Evolutionary conservation across 64 coral and sea anemone genomes (phyloP), one percentile per base, ranked within the genome.

Genomic region (Stichodactyla mertensii): DNA sequence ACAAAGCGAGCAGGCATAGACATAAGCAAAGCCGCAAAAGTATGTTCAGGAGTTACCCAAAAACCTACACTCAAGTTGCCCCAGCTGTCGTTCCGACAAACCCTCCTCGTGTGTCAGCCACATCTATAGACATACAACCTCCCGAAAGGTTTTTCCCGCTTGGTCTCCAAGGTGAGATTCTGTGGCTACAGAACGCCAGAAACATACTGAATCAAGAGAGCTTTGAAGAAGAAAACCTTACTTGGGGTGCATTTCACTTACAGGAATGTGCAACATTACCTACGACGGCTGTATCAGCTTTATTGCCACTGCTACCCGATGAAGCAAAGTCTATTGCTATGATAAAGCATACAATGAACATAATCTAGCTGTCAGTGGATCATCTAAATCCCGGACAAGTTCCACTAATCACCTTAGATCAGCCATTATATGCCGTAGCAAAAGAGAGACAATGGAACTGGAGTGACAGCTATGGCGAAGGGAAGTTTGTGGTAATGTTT

Each of bases 301-400:
- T 90, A 55, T 67, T 90, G 14, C 89, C 89, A 2, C 83, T 90
- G 16, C 70, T 90, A 8, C 82, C 81, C 0, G 28, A 90, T 78
- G 23, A 90, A 15, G 89, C 67, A 77, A 84, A 90, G 19, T 85
- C 89, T 45, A 52, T 85, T 28, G 89, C 83, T 10, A 90, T 85
- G 64, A 85, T 90, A 0, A 90, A 12, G 24, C 89, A 85, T 78
- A n/a, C 82, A 5, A 90, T 90, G 60, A 36, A 90, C n/a, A 52
- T 84, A 0, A 77, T 84, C 58, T 77, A 90, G 16, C 6, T 18
- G 5, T 69, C 64, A 16, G 67, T 90, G 6, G 26, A 85, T 18
- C 66, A 77, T 19, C 51, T 90, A 52, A 90, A 90, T 85, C 81
- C 89, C 16, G 89, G 83, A 7, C 89, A 90, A 85, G 69, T 85